phyloP scores from a whole-genome alignment of 1,140 invertebrate genomes.

The Centruroides sculpturatus region DNA sequence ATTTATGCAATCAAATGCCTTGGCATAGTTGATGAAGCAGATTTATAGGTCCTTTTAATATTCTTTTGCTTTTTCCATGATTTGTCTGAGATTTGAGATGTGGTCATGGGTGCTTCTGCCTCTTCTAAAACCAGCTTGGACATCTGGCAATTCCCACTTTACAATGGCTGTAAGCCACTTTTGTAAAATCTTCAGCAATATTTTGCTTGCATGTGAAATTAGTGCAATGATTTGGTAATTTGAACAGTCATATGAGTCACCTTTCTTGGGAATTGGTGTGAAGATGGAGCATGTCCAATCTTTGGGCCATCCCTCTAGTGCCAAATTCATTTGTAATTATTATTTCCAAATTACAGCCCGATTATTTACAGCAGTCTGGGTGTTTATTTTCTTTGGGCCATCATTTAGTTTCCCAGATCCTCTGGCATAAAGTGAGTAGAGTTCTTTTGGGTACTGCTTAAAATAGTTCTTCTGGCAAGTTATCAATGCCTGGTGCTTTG shows the following conservation, averaged over 20 bases:
- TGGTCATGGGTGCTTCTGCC: neutral
- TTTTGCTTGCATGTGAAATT: neutral
- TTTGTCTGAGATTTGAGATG: neutral
- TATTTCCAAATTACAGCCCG: no score
- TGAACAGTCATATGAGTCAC: neutral
- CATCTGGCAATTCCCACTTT: neutral
- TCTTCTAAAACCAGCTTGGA: neutral
- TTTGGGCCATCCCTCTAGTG: no score
- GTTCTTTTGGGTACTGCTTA: neutral
- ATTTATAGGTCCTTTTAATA: neutral
- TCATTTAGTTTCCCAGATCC: neutral
- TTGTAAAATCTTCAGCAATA: neutral
- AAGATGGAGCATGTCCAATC: no score
- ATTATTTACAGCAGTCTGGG: no score
- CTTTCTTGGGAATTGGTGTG: neutral
- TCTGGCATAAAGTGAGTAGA: neutral
- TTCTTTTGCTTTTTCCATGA: neutral
- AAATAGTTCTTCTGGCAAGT: neutral
- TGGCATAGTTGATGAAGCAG: neutral
- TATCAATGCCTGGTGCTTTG: neutral
- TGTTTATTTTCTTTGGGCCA: neutral
- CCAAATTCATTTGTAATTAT: no score
- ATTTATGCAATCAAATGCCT: neutral
- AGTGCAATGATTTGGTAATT: neutral
- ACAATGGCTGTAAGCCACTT: neutral